These are phyloP conservation scores for Carassius gibelio DNA, from an alignment of 2,113 vertebrate species.

Conservation along the genomic window DNA sequence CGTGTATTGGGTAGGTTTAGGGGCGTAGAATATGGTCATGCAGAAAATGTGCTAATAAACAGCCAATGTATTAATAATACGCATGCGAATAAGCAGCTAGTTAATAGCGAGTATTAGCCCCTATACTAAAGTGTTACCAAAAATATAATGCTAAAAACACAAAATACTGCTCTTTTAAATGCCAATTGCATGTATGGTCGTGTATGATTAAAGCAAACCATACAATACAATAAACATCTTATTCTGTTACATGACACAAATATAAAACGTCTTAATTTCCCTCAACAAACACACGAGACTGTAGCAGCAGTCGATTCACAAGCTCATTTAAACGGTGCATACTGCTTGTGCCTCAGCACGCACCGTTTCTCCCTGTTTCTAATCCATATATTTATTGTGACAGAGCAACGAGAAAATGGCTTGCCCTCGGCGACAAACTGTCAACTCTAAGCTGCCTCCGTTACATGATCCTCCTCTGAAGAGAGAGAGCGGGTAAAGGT, in stretches of 20 bases:
- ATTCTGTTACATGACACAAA: conserved; percentile 18
- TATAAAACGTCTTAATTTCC: conserved; percentile 15
- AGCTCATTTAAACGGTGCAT: conserved; percentile 39
- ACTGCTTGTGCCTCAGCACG: conserved; percentile 27
- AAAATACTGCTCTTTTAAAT: background rate
- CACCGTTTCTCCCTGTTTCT: conserved; percentile 34
- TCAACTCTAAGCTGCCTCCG: conserved; percentile 56
- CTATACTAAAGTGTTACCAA: too few species aligned
- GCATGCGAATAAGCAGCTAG: too few species aligned
- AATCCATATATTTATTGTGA: conserved; percentile 59
- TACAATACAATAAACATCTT: background rate
- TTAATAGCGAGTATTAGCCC: too few species aligned
- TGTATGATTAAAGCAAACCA: background rate
- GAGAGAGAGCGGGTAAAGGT: conserved; percentile 14
- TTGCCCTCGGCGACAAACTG: conserved; percentile 54
- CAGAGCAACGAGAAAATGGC: conserved; percentile 56
- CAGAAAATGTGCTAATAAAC: too few species aligned
- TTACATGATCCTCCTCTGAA: conserved; percentile 56
- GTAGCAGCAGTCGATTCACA: conserved; percentile 41
- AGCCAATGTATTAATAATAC: too few species aligned
- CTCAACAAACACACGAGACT: conserved; percentile 17
- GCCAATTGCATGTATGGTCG: background rate
- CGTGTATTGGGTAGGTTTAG: too few species aligned
- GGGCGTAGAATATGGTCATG: too few species aligned
- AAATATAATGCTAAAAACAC: background rate